phyloP scores from a whole-genome alignment of 2,888 invertebrate species.

The Eupithecia subumbrata region DNA sequence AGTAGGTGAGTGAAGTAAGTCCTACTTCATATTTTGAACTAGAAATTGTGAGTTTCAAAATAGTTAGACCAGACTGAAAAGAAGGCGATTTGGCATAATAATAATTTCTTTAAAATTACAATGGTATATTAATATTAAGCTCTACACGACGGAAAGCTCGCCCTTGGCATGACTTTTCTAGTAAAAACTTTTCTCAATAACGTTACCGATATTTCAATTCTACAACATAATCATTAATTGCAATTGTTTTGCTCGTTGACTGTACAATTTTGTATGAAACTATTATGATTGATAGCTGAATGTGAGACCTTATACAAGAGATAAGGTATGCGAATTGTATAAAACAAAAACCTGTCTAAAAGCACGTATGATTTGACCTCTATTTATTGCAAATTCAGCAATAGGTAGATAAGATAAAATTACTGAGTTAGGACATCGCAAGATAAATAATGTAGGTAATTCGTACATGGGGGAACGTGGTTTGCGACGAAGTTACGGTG shows the following conservation, averaged over 20 bases:
- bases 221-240: not conserved
- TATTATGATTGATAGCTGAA: conserved; percentile 41
- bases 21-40: too few species aligned
- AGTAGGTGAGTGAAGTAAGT: too few species aligned
- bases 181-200: not conserved
- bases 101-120: too few species aligned
- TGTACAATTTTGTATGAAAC: conserved; percentile 24
- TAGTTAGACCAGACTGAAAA: too few species aligned
- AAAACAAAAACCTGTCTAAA: conserved; percentile 27
- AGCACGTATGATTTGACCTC: conserved; percentile 14
- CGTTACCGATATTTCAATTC: not conserved
- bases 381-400: conserved; percentile 2
- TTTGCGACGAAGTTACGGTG: not conserved
- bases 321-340: conserved; percentile 26
- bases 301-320: conserved; percentile 25
- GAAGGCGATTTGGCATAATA: too few species aligned
- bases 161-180: not conserved
- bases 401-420: not conserved
- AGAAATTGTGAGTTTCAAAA: too few species aligned
- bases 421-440: not conserved
- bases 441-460: not conserved
- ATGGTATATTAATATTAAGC: too few species aligned
- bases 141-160: not conserved
- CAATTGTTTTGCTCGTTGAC: not conserved
- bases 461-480: not conserved